These are phyloP conservation scores for Spialia ferax DNA, from an alignment of 2,888 invertebrate genomes.

Conservation along the genomic window DNA sequence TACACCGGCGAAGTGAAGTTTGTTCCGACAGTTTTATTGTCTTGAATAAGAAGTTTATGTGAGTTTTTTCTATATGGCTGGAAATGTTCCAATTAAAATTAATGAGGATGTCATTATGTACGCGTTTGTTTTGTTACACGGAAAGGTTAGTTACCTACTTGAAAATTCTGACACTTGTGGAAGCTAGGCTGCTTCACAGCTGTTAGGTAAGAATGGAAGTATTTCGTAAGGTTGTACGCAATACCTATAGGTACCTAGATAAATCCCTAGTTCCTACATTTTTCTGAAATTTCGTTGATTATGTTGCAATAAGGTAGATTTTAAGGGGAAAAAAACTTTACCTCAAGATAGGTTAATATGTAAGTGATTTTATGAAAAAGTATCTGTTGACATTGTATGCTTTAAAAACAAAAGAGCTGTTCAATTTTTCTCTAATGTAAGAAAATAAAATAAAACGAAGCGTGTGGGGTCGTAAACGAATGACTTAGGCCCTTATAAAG, in stretches of 20 bases:
- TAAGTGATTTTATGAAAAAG: too few species aligned
- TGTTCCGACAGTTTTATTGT: conserved; percentile 46
- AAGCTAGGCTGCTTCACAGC: conserved; percentile 30
- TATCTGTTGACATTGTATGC: too few species aligned
- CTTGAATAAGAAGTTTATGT: conserved; percentile 39
- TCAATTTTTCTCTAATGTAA: too few species aligned
- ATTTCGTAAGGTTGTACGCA: not conserved
- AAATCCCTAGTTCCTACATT: not conserved
- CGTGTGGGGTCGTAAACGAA: too few species aligned
- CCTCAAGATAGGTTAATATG: too few species aligned
- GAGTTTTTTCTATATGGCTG: conserved; percentile 47
- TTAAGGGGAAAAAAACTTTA: too few species aligned
- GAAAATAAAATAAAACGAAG: too few species aligned
- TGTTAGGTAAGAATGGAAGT: conserved; percentile 31
- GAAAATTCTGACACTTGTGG: conserved; percentile 34
- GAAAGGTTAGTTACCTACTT: conserved; percentile 30
- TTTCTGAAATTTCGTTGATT: too few species aligned
- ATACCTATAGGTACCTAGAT: too few species aligned
- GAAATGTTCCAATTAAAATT: conserved; percentile 37
- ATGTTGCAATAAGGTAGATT: too few species aligned
- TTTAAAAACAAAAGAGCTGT: too few species aligned
- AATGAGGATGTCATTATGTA: conserved; percentile 4
- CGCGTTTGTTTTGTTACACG: conserved; percentile 25
- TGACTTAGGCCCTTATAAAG: too few species aligned
- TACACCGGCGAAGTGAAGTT: conserved; percentile 66